Conservation (phyloP, 2,888 invertebrate species). For the Nomada flava region DNA sequence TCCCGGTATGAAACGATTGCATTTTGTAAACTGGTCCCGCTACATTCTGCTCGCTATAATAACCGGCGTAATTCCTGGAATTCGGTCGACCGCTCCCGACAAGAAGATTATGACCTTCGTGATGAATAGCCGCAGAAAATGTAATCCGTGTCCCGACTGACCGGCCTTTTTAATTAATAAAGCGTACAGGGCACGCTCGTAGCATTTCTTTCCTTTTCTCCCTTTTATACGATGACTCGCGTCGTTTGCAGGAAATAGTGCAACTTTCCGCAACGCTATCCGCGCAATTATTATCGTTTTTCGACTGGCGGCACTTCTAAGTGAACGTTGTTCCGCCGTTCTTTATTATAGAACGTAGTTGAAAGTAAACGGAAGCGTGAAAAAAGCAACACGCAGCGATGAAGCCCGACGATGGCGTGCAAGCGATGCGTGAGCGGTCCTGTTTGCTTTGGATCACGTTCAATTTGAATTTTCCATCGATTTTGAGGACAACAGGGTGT, state of each 20-base stretch:
- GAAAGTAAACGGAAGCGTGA: constrained; percentile 32
- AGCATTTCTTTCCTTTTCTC: constrained; percentile 9
- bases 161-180: constrained; percentile 58
- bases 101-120: constrained; percentile 31
- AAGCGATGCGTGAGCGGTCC: constrained; percentile 5
- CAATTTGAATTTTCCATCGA: constrained; percentile 16
- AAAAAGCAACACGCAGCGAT: constrained; percentile 16
- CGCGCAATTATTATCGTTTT: background rate
- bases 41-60: background rate
- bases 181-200: constrained; percentile 20
- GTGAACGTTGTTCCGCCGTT: background rate
- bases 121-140: constrained; percentile 33
- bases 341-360: background rate
- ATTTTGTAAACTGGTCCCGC: background rate
- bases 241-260: constrained; percentile 3
- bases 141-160: constrained; percentile 26
- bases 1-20: background rate
- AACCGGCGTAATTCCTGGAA: constrained; percentile 24
- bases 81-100: constrained; percentile 20
- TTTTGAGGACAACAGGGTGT: background rate
- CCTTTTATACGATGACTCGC: constrained; percentile 8
- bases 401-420: constrained; percentile 13
- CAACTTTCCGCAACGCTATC: constrained; percentile 6
- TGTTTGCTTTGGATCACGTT: constrained; percentile 16
- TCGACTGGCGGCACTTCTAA: background rate